phyloP scores from a whole-genome alignment of 2,113 vertebrate genomes.

The Leuciscus idus region DNA sequence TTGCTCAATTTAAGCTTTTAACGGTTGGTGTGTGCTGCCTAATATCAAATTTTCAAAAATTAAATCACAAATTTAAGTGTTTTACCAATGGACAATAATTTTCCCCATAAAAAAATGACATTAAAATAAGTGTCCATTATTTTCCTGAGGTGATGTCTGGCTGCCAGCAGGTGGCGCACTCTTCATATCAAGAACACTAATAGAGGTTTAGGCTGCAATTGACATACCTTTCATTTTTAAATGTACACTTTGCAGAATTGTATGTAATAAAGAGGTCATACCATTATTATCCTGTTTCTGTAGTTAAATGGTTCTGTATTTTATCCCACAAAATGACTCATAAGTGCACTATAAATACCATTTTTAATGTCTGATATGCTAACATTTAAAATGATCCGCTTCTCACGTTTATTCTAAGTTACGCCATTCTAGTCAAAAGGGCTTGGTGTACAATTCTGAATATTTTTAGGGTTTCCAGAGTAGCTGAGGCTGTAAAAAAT shows the following conservation, averaged over 20 bases:
- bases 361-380: background rate
- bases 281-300: background rate
- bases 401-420: background rate
- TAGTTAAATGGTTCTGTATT: background rate
- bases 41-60: background rate
- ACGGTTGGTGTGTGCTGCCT: background rate
- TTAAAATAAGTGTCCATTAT: background rate
- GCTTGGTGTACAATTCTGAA: background rate
- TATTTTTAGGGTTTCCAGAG: background rate
- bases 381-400: too few species aligned
- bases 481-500: background rate
- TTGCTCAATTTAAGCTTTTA: background rate
- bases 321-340: background rate
- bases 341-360: background rate
- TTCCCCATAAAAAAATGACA: background rate
- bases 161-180: conserved; percentile 76
- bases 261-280: background rate
- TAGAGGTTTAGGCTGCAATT: background rate
- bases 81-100: background rate
- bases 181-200: conserved; percentile 60
- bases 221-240: background rate
- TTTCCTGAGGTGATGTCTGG: background rate
- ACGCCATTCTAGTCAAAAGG: background rate
- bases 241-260: background rate
- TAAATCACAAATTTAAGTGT: background rate